Evolutionary conservation across 2,888 invertebrate genomes (phyloP), one percentile per base, ranked within the genome.

Genomic region (Parnassius glacialis): DNA sequence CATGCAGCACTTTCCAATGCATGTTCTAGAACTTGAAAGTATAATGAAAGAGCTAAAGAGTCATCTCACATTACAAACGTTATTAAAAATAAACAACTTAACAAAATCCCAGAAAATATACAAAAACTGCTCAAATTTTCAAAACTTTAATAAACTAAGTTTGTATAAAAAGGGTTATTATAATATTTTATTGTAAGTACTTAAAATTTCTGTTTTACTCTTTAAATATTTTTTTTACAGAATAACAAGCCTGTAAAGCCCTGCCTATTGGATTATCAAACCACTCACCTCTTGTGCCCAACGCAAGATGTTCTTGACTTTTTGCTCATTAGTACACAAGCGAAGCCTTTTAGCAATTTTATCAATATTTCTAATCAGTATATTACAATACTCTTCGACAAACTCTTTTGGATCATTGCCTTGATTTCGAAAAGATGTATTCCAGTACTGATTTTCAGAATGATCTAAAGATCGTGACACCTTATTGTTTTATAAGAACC

Each of bases 201-300:
- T 34, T 34, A 34, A 34, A 34, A 34, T 7, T 34, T 34, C 34
- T 34, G 2, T 45, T 7, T n/a, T 11, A n/a, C 5, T 45, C 11
- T 45, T 10, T 45, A 16, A 13, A 42, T 45, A 10, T 52, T 42
- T 10, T 51, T 1, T 16, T 60, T 57, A 12, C 57, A 64, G 64
- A n/a, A 57, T 9, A 57, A 64, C 34, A 64, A 57, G 44, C 64
- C 64, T 9, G 3, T 59, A n/a, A 48, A 57, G 43, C 59, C 64
- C n/a, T 64, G 64, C 56, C 43, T 64, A n/a, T 50, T 64, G 53
- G 64, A 64, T 41, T 60, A 53, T 44, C 64, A 64, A 57, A 48
- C 56, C 10, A 52, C 56, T 34, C 64, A 43, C 7, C 59, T 64
- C 42, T 52, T 64, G 47, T 48, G 59, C 9, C 64, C 64, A 2